Percentiles rank a stretch among this genome's conserved stretches.
Conservation (phyloP, 2,888 invertebrate species). For the Aphodius sticticus region DNA sequence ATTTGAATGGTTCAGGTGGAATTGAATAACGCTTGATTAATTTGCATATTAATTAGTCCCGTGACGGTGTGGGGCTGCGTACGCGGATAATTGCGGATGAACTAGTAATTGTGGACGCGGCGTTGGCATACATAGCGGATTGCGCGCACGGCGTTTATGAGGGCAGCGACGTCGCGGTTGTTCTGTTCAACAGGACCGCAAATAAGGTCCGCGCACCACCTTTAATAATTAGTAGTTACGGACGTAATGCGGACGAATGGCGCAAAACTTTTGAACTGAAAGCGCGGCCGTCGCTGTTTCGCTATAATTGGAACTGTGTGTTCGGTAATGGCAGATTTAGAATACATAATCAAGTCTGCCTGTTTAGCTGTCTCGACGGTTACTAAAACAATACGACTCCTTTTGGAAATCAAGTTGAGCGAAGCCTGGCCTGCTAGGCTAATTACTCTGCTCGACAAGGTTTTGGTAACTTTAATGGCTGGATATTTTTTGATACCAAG, state of each 20-base stretch:
- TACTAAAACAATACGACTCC: background rate
- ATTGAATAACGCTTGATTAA: slow-evolving; percentile 36
- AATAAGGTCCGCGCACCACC: background rate
- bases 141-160: slow-evolving; percentile 5
- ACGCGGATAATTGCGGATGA: slow-evolving; percentile 31
- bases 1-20: slow-evolving; percentile 22
- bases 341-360: background rate
- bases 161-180: background rate
- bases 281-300: background rate
- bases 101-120: slow-evolving; percentile 27
- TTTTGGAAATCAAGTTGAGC: background rate
- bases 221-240: background rate
- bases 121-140: background rate
- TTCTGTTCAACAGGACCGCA: background rate
- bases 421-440: too few species aligned
- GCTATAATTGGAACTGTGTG: background rate
- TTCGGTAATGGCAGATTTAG: background rate
- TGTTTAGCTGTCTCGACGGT: background rate
- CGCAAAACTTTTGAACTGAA: background rate
- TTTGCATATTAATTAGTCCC: slow-evolving; percentile 36
- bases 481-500: too few species aligned
- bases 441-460: too few species aligned
- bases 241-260: background rate
- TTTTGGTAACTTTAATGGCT: too few species aligned
- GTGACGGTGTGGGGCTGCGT: slow-evolving; percentile 7